phyloP scores from a whole-genome alignment of 2,113 vertebrate species.

The Hemichromis elongatus region DNA sequence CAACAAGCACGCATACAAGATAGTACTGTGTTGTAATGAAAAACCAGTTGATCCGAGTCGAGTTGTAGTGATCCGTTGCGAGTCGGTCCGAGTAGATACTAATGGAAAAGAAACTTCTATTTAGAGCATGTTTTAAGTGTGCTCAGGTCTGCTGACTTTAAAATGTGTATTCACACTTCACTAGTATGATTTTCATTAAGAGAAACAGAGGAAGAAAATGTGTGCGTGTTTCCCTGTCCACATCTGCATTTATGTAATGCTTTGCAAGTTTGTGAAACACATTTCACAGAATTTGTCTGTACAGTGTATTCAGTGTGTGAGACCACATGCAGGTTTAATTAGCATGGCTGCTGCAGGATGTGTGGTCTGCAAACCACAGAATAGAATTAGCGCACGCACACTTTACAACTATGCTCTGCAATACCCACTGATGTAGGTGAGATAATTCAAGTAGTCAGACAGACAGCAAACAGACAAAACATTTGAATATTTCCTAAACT shows the following conservation, averaged over 20 bases:
- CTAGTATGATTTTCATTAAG: conserved; percentile 4
- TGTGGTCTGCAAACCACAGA: conserved; percentile 64
- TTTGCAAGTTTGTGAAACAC: not conserved
- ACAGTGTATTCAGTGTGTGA: not conserved
- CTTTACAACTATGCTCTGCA: not conserved
- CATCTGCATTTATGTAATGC: conserved; percentile 6
- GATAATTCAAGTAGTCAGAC: not conserved
- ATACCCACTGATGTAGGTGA: not conserved
- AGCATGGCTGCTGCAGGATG: conserved; percentile 46
- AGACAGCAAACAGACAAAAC: not conserved
- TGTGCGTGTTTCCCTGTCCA: not conserved
- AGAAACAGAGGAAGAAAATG: not conserved
- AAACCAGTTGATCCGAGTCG: not conserved
- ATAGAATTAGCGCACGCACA: conserved; percentile 30
- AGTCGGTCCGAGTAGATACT: not conserved
- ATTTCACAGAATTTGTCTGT: not conserved
- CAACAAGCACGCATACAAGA: not conserved
- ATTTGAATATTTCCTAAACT: not conserved
- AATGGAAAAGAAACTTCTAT: no score
- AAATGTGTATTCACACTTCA: not conserved
- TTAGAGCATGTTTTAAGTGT: no score
- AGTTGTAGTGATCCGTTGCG: accelerated
- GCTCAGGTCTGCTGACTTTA: not conserved
- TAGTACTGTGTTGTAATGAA: not conserved
- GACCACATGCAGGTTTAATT: conserved; percentile 3